These are phyloP conservation scores for Alentia gelatinosa DNA, from an alignment of 2,888 invertebrate species.

Conservation along the genomic window DNA sequence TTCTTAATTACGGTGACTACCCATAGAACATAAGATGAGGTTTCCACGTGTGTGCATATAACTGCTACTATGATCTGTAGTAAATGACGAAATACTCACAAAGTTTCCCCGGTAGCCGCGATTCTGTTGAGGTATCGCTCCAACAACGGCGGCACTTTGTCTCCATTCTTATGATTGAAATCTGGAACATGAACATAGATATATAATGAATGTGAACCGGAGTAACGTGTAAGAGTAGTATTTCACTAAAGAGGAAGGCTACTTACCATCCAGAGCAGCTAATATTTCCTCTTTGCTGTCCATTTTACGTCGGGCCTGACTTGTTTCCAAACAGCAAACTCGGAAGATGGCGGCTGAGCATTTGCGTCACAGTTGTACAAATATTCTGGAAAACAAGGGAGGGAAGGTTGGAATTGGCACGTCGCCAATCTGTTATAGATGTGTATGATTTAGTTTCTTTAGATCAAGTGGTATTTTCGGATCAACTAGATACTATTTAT, in stretches of 20 bases:
- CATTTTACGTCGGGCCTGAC: slow-evolving; percentile 69
- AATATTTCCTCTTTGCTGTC: slow-evolving; percentile 76
- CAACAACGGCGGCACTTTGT: slow-evolving; percentile 65
- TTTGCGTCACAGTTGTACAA: slow-evolving; percentile 3
- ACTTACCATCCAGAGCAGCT: slow-evolving; percentile 73
- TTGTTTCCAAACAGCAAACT: slow-evolving; percentile 16
- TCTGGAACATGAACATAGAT: slow-evolving; percentile 41
- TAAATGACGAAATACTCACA: slow-evolving; percentile 56
- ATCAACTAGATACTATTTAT: neutral
- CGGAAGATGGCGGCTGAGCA: slow-evolving; percentile 51
- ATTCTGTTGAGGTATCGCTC: slow-evolving; percentile 61
- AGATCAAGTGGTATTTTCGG: neutral
- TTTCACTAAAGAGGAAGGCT: neutral
- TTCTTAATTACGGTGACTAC: no score
- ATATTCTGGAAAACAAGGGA: neutral
- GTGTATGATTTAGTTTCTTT: neutral
- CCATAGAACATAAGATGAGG: no score
- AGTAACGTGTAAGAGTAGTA: neutral
- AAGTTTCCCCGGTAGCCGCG: slow-evolving; percentile 61
- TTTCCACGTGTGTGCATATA: neutral
- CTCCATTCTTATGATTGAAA: slow-evolving; percentile 57
- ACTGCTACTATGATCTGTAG: neutral
- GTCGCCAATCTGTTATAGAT: neutral
- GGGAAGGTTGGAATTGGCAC: neutral
- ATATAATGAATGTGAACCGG: neutral